These are phyloP conservation scores for Botia almorhae DNA, from an alignment of 2,797 vertebrate species.

Conservation along the genomic window DNA sequence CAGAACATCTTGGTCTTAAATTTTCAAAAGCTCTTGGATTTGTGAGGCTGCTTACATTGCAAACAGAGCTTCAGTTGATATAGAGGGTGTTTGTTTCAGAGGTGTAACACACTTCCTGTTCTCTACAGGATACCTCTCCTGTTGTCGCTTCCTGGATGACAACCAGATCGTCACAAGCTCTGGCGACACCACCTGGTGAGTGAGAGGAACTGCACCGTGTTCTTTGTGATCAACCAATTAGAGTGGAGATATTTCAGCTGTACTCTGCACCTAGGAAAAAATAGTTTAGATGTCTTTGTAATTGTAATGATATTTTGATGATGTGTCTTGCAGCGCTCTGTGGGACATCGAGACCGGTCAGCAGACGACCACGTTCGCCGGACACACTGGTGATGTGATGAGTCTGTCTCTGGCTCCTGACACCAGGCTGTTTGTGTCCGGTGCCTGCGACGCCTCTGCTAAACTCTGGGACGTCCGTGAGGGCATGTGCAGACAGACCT, in stretches of 20 bases:
- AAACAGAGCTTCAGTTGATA: background rate
- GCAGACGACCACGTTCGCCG: slow-evolving; percentile 98
- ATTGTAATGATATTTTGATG: background rate
- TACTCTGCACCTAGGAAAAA: background rate
- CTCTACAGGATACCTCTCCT: slow-evolving; percentile 93
- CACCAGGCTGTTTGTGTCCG: slow-evolving; percentile 95
- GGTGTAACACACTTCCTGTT: slow-evolving; percentile 29
- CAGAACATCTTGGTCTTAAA: too few species aligned
- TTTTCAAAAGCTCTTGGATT: too few species aligned
- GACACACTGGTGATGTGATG: slow-evolving; percentile 99
- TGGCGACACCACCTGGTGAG: slow-evolving; percentile 99
- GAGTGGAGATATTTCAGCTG: background rate
- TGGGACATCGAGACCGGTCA: slow-evolving; percentile 99
- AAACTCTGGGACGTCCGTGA: slow-evolving; percentile 99
- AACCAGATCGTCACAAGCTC: slow-evolving; percentile 99
- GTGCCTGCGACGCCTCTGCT: slow-evolving; percentile 97
- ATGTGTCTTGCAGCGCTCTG: slow-evolving; percentile 83
- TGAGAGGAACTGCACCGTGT: slow-evolving; percentile 22
- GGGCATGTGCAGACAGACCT: slow-evolving; percentile 99
- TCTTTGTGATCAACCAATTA: too few species aligned
- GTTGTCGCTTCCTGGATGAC: slow-evolving; percentile 99
- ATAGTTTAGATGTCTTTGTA: background rate
- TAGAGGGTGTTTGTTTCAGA: slow-evolving; percentile 12
- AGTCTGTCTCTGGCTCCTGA: slow-evolving; percentile 96
- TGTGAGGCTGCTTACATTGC: background rate